phyloP scores from a whole-genome alignment of 2,113 vertebrate genomes.

The Stigmatopora argus region DNA sequence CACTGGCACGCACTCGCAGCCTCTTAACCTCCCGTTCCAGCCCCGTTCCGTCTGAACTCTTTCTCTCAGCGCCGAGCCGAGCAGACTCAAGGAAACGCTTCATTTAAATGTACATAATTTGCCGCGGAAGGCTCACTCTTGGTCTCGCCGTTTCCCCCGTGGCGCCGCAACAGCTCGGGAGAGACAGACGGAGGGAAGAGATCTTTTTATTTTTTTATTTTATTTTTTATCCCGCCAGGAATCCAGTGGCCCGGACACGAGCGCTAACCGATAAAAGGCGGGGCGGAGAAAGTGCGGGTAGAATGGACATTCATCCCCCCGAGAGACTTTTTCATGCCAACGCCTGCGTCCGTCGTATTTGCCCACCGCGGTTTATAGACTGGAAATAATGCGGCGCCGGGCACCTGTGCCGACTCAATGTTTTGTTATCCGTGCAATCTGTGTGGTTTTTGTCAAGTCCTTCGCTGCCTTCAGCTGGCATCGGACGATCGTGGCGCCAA shows the following conservation, averaged over 20 bases:
- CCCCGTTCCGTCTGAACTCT: constrained; percentile 65
- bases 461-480: too few species aligned
- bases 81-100: constrained; percentile 70
- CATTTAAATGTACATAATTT: constrained; percentile 76
- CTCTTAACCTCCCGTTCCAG: constrained; percentile 47
- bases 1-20: constrained; percentile 29
- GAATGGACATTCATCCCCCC: constrained; percentile 50
- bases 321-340: constrained; percentile 41
- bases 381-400: constrained; percentile 13
- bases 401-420: constrained; percentile 1
- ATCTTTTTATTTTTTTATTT: constrained; percentile 28
- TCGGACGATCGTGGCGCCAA: too few species aligned
- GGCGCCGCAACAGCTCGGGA: constrained; percentile 45
- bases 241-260: constrained; percentile 58
- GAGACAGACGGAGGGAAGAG: constrained; percentile 39
- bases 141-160: constrained; percentile 60
- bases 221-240: constrained; percentile 44
- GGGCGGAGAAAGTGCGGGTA: constrained; percentile 53
- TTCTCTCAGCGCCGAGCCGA: constrained; percentile 60
- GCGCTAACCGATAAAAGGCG: constrained; percentile 41
- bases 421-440: background rate
- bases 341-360: constrained; percentile 44
- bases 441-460: background rate
- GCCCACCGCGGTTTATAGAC: constrained; percentile 6
- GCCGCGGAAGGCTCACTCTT: constrained; percentile 62